Base-by-base conservation (phyloP, 2,888 invertebrate genomes). In the Chrysotoxum bicinctum region DNA sequence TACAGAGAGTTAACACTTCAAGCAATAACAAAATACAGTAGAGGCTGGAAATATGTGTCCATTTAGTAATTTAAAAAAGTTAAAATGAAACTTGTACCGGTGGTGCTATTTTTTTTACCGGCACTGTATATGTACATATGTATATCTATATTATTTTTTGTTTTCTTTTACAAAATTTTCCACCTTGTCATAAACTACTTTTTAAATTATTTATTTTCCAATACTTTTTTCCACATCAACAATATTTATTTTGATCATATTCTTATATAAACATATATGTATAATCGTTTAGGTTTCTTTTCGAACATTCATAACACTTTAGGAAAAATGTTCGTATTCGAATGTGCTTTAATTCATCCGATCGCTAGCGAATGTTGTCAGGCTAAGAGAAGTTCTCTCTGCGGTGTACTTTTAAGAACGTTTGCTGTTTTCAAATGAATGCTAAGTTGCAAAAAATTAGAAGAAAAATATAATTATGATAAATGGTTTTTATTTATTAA, bases 371-470 rank as follows among this genome's bases (percentile, higher is more conserved):
- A 75, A 62, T 72, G 70, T 75, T 90, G 91, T 91, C 91, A 91
- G 88, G 91, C 88, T 80, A 90, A 62, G 5, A 91, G 86, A 45
- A 90, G 58, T 80, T 91, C 91, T 21, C 90, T 90, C 79, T 91
- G 91, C 19, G 91, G 90, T 37, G 91, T 90, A 85, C 88, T 89
- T 87, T 91, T 91, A 72, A 91, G 88, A 88, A 90, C 89, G 75
- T 91, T 91, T 76, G 91, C 91, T 37, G 91, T 91, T 89, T 91
- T 91, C 66, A 91, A 88, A 81, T 91, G 91, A 80, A 91, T 88
- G 82, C 91, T 91, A 69, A 37, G 52, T 12, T 56, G 70, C 10
- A 66, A 43, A 69, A 40, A 76, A 77, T 2, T 64, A 76, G 26
- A 40, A 58, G 48, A 9, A 60, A 68, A 48, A 58, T 14, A 64